phyloP scores from a whole-genome alignment of 2,797 vertebrate genomes.

The Microctenopoma steveboyesi region DNA sequence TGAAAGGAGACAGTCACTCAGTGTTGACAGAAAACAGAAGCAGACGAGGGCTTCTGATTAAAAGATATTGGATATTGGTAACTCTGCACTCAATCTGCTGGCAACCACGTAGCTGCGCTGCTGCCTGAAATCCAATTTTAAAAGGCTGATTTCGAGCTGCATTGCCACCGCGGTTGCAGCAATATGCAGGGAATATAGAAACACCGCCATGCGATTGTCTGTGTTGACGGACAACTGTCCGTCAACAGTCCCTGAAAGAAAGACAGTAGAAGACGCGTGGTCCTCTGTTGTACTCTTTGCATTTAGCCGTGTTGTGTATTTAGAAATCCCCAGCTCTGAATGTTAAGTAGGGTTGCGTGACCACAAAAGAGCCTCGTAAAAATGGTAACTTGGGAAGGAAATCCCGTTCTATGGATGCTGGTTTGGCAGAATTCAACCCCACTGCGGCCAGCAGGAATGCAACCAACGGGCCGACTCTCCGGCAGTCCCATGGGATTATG shows the following conservation, averaged over 20 bases:
- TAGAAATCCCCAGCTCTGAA: constrained; percentile 44
- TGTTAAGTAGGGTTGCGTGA: constrained; percentile 38
- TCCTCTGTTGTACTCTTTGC: constrained; percentile 20
- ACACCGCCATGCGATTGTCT: constrained; percentile 18
- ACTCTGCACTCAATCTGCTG: constrained; percentile 59
- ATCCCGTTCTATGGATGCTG: constrained; percentile 46
- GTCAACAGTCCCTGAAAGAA: constrained; percentile 11
- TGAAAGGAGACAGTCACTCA: constrained; percentile 51
- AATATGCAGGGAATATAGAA: constrained; percentile 33
- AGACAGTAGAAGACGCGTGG: constrained; percentile 27
- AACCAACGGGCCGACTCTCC: constrained; percentile 43
- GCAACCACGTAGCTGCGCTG: constrained; percentile 32
- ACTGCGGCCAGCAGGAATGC: constrained; percentile 54
- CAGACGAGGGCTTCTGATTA: constrained; percentile 64
- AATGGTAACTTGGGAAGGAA: constrained; percentile 48
- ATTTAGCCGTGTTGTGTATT: constrained; percentile 11
- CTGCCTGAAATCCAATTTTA: constrained; percentile 70
- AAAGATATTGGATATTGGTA: constrained; percentile 75
- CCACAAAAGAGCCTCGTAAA: constrained; percentile 51
- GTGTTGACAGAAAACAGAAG: constrained; percentile 69
- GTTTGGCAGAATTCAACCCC: constrained; percentile 50
- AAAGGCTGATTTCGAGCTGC: constrained; percentile 53
- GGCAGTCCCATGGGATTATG: constrained; percentile 49
- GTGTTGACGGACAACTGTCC: constrained; percentile 12
- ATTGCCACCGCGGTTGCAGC: constrained; percentile 34